Percentiles rank a stretch among this genome's conserved stretches.
Conservation (phyloP, 2,888 invertebrate genomes). For the Platycheirus rosarum region DNA sequence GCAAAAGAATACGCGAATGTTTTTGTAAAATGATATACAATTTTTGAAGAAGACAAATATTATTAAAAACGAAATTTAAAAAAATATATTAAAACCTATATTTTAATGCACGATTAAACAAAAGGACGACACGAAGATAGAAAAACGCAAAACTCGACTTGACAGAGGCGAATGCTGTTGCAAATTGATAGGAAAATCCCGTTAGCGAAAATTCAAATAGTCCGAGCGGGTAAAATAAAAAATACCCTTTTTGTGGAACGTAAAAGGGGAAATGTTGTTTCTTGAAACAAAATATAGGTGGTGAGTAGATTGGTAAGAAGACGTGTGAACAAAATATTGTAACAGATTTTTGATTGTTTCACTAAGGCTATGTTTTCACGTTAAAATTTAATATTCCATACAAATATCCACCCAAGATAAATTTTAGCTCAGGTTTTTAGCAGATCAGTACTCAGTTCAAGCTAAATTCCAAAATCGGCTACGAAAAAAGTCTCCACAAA, state of each 20-base stretch:
- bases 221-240: constrained; percentile 41
- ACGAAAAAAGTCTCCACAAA: too few relatives aligned
- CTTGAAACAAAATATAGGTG: not conserved
- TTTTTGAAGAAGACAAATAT: constrained; percentile 7
- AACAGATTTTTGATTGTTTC: too few relatives aligned
- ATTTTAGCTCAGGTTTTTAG: too few relatives aligned
- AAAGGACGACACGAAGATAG: constrained; percentile 41
- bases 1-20: not conserved
- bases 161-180: constrained; percentile 46
- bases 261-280: not conserved
- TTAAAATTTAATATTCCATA: too few relatives aligned
- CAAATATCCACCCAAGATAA: too few relatives aligned
- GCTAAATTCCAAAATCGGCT: too few relatives aligned
- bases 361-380: too few relatives aligned
- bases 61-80: constrained; percentile 13
- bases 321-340: too few relatives aligned
- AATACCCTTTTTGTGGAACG: constrained; percentile 26
- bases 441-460: too few relatives aligned
- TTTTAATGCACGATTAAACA: constrained; percentile 41
- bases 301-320: not conserved
- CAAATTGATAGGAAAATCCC: constrained; percentile 58
- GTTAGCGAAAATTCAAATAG: constrained; percentile 64
- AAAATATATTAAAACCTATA: constrained; percentile 24
- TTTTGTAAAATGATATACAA: constrained; percentile 26
- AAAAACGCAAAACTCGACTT: constrained; percentile 50